Conservation (phyloP, 2,113 vertebrate species). For the Trachemys scripta region DNA sequence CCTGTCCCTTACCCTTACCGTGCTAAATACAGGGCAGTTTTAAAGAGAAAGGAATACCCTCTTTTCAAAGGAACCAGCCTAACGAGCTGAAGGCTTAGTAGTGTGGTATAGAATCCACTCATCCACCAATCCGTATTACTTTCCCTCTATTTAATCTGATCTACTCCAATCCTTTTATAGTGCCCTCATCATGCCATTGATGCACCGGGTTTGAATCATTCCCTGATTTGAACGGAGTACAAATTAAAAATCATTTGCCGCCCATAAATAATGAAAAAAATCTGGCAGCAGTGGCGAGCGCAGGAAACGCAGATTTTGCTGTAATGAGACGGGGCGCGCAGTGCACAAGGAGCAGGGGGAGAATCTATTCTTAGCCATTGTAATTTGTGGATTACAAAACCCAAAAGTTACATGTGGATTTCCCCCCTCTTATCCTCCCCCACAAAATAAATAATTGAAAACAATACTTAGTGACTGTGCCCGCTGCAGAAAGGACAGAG, state of each 20-base stretch:
- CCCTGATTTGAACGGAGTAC: not conserved
- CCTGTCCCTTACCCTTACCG: not conserved
- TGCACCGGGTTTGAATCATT: not conserved
- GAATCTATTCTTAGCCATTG: not conserved
- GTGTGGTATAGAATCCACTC: not conserved
- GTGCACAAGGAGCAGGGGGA: not conserved
- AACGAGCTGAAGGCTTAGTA: not conserved
- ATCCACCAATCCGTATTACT: not conserved
- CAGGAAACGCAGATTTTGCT: not conserved
- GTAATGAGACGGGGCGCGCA: accelerated
- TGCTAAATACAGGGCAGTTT: not conserved
- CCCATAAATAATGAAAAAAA: not conserved
- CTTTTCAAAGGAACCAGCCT: not conserved
- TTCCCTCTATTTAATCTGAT: not conserved
- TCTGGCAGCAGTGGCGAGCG: accelerated
- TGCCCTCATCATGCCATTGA: not conserved
- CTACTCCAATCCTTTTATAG: not conserved
- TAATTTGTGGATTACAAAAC: not conserved
- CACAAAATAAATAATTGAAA: not conserved
- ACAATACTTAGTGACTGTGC: not conserved
- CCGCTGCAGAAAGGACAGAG: not conserved
- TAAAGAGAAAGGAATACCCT: not conserved
- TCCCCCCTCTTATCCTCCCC: accelerated
- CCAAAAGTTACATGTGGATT: not conserved
- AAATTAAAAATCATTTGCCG: not conserved